Conservation (phyloP, 2,113 vertebrate genomes). For the Ciconia boyciana region DNA sequence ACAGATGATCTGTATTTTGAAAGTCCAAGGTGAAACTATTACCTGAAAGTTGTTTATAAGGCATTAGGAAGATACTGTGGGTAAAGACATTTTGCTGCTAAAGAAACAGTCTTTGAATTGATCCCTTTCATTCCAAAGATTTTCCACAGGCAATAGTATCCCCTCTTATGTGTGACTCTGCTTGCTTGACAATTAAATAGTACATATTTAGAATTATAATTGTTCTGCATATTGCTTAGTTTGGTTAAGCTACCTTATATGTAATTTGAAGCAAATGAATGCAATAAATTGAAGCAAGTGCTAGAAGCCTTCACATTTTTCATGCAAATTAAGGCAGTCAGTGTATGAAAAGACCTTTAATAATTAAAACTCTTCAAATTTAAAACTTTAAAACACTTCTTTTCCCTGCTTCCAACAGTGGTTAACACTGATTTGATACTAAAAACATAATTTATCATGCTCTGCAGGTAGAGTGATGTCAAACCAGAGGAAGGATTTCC, state of each 20-base stretch:
- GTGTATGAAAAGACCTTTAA: background rate
- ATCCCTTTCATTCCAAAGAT: background rate
- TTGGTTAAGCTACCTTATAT: background rate
- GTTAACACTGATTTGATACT: background rate
- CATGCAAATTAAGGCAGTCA: slow-evolving; percentile 9
- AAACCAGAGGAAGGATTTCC: background rate
- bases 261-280: background rate
- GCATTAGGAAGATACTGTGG: background rate
- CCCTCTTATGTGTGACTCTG: background rate
- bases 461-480: background rate
- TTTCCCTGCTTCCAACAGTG: background rate
- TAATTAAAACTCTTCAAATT: slow-evolving; percentile 1
- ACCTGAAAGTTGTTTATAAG: background rate
- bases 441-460: background rate
- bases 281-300: background rate
- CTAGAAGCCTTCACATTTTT: background rate
- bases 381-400: background rate
- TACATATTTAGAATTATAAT: background rate
- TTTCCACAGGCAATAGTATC: background rate
- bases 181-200: background rate
- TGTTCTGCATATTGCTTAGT: background rate
- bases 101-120: background rate
- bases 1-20: background rate
- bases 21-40: background rate
- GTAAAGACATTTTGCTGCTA: background rate